Conservation (phyloP, 2,113 vertebrate species). For the Ciconia maguari region DNA sequence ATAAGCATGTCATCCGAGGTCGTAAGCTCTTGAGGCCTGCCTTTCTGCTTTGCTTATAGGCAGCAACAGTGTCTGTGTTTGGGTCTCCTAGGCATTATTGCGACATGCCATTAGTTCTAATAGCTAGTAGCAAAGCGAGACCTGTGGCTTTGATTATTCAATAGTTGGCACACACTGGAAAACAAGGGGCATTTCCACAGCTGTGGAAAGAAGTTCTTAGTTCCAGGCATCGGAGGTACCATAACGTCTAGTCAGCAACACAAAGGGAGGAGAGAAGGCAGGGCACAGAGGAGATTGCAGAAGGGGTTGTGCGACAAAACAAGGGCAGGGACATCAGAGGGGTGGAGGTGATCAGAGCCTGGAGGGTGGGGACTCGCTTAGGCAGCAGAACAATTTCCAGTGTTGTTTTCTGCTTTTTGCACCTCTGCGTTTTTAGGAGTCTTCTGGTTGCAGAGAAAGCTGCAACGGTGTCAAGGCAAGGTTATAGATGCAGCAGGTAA, state of each 20-base stretch:
- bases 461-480: background rate
- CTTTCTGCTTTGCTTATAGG: background rate
- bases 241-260: background rate
- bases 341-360: background rate
- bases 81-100: background rate
- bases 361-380: background rate
- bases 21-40: background rate
- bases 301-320: background rate
- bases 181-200: background rate
- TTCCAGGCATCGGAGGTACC: background rate
- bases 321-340: background rate
- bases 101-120: rapidly evolving
- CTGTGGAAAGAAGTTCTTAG: background rate
- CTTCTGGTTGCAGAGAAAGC: background rate
- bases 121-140: background rate
- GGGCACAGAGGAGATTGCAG: background rate
- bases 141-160: background rate
- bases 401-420: background rate
- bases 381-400: background rate
- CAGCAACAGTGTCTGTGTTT: background rate
- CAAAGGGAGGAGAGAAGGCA: background rate
- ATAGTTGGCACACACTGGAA: background rate
- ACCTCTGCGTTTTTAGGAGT: background rate
- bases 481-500: background rate
- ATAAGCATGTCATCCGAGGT: background rate